Percentiles rank a stretch among this genome's conserved stretches.
These are phyloP conservation scores for Gymnosoma rotundatum DNA, from an alignment of 2,888 invertebrate genomes.

Conservation along the genomic window DNA sequence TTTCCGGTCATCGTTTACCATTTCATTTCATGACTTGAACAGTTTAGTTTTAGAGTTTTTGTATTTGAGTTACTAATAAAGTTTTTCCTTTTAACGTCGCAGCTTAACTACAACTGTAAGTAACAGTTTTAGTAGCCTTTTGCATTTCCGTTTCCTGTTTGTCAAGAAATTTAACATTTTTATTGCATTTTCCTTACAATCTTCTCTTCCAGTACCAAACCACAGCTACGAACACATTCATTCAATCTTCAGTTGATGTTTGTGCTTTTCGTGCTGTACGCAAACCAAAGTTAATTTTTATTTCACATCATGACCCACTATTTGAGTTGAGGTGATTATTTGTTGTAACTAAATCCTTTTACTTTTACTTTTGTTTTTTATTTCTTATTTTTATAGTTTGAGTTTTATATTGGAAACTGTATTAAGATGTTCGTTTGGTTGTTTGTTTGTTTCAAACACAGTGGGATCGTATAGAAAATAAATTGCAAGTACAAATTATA, in stretches of 20 bases:
- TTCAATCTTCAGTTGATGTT: background rate
- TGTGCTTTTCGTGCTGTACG: conserved; percentile 44
- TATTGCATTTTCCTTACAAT: conserved; percentile 57
- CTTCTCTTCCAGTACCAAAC: background rate
- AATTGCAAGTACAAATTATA: too few species aligned
- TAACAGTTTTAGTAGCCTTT: conserved; percentile 45
- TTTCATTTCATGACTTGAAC: conserved; percentile 35
- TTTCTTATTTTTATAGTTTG: conserved; percentile 14
- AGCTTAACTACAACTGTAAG: conserved; percentile 12
- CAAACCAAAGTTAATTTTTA: conserved; percentile 54
- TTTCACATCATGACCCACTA: conserved; percentile 55
- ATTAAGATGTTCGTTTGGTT: background rate
- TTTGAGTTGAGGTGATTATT: conserved; percentile 59
- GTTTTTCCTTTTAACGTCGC: conserved; percentile 35
- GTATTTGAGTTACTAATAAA: conserved; percentile 48
- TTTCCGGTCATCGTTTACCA: conserved; percentile 60
- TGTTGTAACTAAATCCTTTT: conserved; percentile 48
- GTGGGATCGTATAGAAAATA: background rate
- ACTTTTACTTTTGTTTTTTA: background rate
- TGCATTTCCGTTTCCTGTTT: conserved; percentile 67
- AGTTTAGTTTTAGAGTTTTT: conserved; percentile 42
- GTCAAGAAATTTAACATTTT: conserved; percentile 62
- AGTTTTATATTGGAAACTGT: background rate
- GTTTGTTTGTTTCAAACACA: conserved; percentile 12
- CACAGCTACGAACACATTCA: background rate